Base-by-base conservation (phyloP, 2,797 vertebrate genomes). In the Oceanodroma leucorhoa region DNA sequence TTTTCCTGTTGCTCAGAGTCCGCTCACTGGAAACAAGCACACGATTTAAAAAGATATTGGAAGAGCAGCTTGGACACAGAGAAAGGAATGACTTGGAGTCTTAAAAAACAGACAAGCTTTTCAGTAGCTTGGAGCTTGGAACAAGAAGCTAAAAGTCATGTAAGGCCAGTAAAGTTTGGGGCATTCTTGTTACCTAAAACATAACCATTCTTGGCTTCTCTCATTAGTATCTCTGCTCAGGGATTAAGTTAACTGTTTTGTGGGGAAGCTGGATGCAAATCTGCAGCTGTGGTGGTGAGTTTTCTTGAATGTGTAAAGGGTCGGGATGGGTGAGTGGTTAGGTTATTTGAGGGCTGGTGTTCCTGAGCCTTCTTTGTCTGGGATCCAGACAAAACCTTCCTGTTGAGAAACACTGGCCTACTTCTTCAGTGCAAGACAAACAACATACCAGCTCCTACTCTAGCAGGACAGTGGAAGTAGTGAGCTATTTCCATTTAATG, bases 261-360 rank as follows among this genome's bases (percentile, higher is more conserved):
- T 51, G 71, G 80, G 83, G 79, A 95, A 95, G 50, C 46, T 91
- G 90, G 69, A 90, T 94, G 91, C 89, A 96, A 94, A 90, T 48
- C 67, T 72, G 46, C 34, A 81, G 81, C 61, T 71, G 64, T 55
- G 69, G 54, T 87, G 69, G 64, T 26, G 34, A 65, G 17, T 76
- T 92, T 72, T 93, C 79, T 60, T 64, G 16, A 80, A 17, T 36
- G 65, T 87, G 41, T 76, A 60, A 51, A 76, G 73, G 62, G 41
- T 43, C 6, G 10, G 71, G 18, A 36, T 67, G 46, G 80, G 62
- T n/a, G 43, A 87, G 65, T 54, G 75, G 40, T 36, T 93, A 84
- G 91, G 95, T 97, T 97, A 97, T 98, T 97, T 97, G 96, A 98
- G 96, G 97, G 90, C 94, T 96, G n/a, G 60, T 87, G 89, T 73